These are phyloP conservation scores for Ploceus nigricollis DNA, from an alignment of 2,113 vertebrate species.

Conservation along the genomic window DNA sequence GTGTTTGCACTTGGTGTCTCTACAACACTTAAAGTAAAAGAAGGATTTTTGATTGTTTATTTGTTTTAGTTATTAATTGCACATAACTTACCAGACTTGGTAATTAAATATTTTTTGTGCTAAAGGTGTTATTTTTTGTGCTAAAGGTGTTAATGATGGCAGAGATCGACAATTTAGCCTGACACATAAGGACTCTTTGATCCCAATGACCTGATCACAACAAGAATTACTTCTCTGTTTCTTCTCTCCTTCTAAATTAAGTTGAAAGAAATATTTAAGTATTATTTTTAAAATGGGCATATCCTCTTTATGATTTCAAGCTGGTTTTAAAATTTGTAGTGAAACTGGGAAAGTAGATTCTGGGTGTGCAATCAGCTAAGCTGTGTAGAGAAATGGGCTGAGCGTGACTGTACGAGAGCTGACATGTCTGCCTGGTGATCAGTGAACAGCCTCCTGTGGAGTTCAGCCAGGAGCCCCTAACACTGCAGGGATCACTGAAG, in stretches of 20 bases:
- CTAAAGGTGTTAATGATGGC: background rate
- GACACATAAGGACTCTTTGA: background rate
- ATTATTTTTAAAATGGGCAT: background rate
- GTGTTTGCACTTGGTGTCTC: background rate
- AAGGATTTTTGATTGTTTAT: background rate
- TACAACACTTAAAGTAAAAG: background rate
- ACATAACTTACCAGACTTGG: background rate
- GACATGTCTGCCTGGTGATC: background rate
- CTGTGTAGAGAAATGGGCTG: accelerated
- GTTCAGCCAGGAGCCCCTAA: background rate
- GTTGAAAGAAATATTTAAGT: background rate
- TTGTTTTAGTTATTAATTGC: background rate
- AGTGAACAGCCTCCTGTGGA: background rate
- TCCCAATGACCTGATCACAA: background rate
- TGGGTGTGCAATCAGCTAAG: background rate
- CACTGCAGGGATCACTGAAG: background rate
- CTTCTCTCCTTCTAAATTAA: background rate
- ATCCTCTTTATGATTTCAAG: background rate
- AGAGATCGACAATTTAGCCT: background rate
- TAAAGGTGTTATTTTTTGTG: background rate
- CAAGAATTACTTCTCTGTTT: background rate
- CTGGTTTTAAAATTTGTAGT: background rate
- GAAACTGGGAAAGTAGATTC: background rate
- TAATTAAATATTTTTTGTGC: background rate
- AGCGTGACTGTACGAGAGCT: background rate